Base-by-base conservation (phyloP, 2,113 vertebrate genomes). In the Carassius carassius region DNA sequence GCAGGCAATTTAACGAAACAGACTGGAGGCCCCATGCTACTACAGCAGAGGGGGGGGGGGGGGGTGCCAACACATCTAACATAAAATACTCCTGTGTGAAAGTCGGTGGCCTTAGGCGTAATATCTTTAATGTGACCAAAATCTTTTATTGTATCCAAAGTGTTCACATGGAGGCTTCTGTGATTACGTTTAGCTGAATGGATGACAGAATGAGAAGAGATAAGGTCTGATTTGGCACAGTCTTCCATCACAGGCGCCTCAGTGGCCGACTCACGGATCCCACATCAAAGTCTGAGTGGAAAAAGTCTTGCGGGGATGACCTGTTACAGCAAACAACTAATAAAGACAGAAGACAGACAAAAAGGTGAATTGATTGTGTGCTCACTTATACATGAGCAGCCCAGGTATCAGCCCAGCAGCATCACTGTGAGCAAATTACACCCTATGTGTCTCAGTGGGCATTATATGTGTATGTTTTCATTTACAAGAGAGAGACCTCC, bases 401-500 rank as follows among this genome's bases (percentile, higher is more conserved):
- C 82, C 65, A 81, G 78, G 70, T 81, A 87, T 54, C 54, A 37
- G 56, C 84, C 84, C 75, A 37, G 56, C 82, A 84, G 78, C 81
- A 83, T 32, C 75, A 58, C 70, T 51, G 75, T 80, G 81, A 81
- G 83, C 58, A 86, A 88, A 88, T 85, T 86, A 83, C 62, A 86
- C 62, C 81, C 56, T 78, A 25, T 54, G 73, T 17, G n/a, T 87
- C 72, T 86, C 78, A 80, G 80, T 77, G 86, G 82, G 86, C 84
- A 90, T 86, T 87, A 81, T 81, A 41, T 60, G 81, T 92, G 92
- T 91, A 91, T 92, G 82, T 93, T 93, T 94, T 91, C 92, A 92
- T 93, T 93, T 92, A 92, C 93, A 92, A 93, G 92, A 91, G 89
- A 92, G 92, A 92, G 94, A 92, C 91, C 94, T 95, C 92, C 86